Conservation (phyloP, 2,797 vertebrate genomes). For the Poecilia picta region DNA sequence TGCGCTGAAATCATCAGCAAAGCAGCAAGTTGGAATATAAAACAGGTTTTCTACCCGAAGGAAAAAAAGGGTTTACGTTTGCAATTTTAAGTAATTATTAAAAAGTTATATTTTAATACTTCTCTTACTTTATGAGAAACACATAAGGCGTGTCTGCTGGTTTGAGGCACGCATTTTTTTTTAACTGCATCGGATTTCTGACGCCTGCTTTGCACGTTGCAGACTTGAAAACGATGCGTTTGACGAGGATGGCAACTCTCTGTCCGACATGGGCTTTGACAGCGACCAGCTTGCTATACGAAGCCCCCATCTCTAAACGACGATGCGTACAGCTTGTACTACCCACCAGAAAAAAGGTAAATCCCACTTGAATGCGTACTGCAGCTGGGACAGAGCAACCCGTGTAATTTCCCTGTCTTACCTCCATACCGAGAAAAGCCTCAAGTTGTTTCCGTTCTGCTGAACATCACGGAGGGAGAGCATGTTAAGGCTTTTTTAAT, state of each 20-base stretch:
- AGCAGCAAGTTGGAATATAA: conserved; percentile 11
- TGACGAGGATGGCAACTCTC: conserved; percentile 90
- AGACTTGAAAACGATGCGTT: conserved; percentile 91
- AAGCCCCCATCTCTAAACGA: conserved; percentile 88
- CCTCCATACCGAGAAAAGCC: conserved; percentile 68
- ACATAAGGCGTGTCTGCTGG: conserved; percentile 28
- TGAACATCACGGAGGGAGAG: not conserved
- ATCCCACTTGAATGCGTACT: conserved; percentile 6
- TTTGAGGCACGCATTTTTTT: conserved; percentile 33
- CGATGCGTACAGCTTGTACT: conserved; percentile 88
- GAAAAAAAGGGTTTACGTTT: not conserved
- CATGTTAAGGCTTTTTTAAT: conserved; percentile 21
- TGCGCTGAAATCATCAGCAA: conserved; percentile 2
- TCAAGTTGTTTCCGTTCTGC: conserved; percentile 51
- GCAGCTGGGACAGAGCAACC: conserved; percentile 52
- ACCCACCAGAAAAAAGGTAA: conserved; percentile 91
- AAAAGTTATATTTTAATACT: not conserved
- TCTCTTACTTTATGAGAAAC: not conserved
- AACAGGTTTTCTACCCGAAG: not conserved
- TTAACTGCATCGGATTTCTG: conserved; percentile 43
- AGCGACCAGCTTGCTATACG: conserved; percentile 86
- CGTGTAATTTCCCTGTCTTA: conserved; percentile 73
- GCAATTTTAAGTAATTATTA: not conserved
- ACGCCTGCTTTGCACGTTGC: conserved; percentile 43
- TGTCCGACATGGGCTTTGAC: conserved; percentile 89